These are phyloP conservation scores for Pyrocephalus nanus DNA, from an alignment of 2,797 vertebrate species.

Conservation along the genomic window DNA sequence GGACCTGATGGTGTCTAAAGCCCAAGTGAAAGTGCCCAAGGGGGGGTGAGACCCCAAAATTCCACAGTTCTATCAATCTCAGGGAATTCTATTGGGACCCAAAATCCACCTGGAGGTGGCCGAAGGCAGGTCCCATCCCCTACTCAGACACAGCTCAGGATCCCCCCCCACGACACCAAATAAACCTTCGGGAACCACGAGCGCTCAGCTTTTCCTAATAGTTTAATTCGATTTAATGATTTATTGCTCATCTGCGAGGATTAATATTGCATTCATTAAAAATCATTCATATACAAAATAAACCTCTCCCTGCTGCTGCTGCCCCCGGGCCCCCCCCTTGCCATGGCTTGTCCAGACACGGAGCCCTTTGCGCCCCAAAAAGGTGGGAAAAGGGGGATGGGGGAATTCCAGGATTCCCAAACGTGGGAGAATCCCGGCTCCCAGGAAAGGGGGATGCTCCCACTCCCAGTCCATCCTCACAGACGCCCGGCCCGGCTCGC, in stretches of 20 bases:
- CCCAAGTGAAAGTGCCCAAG: rapidly evolving
- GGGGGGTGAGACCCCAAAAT: neutral
- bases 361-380: slow-evolving; percentile 54
- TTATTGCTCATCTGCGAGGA: slow-evolving; percentile 84
- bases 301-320: slow-evolving; percentile 73
- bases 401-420: neutral
- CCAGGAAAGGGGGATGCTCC: neutral
- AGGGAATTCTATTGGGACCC: rapidly evolving
- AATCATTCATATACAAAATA: slow-evolving; percentile 84
- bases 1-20: rapidly evolving
- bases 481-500: rapidly evolving
- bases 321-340: neutral
- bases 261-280: slow-evolving; percentile 86
- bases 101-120: rapidly evolving
- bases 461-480: neutral
- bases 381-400: neutral
- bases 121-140: neutral
- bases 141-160: rapidly evolving
- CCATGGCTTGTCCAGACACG: slow-evolving; percentile 72
- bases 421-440: neutral
- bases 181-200: neutral
- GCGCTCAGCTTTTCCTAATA: slow-evolving; percentile 30
- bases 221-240: slow-evolving; percentile 81
- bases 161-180: neutral
- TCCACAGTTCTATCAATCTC: rapidly evolving